Conservation (phyloP, 2,797 vertebrate species). For the Onychomys leucogaster region DNA sequence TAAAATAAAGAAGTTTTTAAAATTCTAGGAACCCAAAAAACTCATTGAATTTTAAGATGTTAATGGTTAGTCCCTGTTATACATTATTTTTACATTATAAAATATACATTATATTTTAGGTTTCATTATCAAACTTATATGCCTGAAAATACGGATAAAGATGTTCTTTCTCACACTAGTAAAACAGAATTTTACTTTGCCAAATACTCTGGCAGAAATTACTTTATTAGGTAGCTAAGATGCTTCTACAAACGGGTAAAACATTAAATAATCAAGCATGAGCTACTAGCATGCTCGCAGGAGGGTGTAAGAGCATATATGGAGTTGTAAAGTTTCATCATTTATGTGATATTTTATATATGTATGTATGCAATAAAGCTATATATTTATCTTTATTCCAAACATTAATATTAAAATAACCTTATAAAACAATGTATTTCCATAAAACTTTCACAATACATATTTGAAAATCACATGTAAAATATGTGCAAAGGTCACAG, state of each 20-base stretch:
- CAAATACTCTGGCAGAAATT: not conserved
- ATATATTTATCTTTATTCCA: not conserved
- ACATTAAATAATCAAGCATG: not conserved
- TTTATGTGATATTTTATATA: not conserved
- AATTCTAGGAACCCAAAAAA: not conserved
- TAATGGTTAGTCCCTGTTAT: not conserved
- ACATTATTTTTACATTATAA: constrained; percentile 31
- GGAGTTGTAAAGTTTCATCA: not conserved
- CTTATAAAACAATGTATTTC: not conserved
- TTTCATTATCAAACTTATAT: not conserved
- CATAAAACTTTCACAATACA: not conserved
- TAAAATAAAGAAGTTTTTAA: not conserved
- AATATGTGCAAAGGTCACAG: constrained; percentile 13
- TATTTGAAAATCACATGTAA: constrained; percentile 30
- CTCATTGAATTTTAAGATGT: not conserved
- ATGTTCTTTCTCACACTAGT: not conserved
- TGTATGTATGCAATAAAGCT: not conserved
- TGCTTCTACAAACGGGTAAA: not conserved
- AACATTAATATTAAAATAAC: constrained; percentile 14
- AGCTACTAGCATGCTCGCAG: not conserved
- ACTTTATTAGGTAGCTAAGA: not conserved
- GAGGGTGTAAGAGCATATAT: not conserved
- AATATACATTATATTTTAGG: no score
- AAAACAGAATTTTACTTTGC: not conserved
- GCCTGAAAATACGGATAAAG: not conserved